A percentile compares a stretch with the other conserved stretches of the same genome.
phyloP scores from a whole-genome alignment of 2,797 vertebrate genomes.

The Danionella dracula region DNA sequence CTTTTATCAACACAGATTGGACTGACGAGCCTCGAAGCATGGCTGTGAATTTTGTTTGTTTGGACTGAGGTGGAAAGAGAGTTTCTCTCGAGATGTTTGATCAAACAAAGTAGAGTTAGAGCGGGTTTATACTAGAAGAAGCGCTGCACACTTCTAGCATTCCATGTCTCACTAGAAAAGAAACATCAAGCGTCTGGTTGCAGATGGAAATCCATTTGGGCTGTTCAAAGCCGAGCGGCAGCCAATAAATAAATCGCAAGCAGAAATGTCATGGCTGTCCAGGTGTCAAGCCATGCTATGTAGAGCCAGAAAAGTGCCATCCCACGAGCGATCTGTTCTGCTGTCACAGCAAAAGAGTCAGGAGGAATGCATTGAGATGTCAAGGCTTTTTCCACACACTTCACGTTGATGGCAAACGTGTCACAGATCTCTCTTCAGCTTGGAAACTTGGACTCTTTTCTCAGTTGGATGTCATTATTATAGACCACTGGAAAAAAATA shows the following conservation, averaged over 20 bases:
- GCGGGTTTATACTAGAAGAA: no score
- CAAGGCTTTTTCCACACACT: constrained; percentile 12
- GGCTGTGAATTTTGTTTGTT: constrained; percentile 54
- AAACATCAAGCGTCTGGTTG: background rate
- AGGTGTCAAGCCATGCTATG: constrained; percentile 9
- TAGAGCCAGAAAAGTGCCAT: constrained; percentile 27
- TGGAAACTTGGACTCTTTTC: constrained; percentile 2
- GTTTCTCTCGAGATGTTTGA: no score
- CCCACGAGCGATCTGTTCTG: constrained; percentile 13
- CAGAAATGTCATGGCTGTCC: constrained; percentile 28
- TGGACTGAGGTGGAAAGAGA: no score
- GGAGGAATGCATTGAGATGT: constrained; percentile 28
- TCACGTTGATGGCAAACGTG: constrained; percentile 1
- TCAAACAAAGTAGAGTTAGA: no score
- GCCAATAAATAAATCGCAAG: constrained; percentile 28
- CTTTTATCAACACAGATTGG: constrained; percentile 74
- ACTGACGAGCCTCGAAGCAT: constrained; percentile 68
- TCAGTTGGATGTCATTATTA: background rate
- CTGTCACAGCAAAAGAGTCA: constrained; percentile 23
- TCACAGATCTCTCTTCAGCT: no score
- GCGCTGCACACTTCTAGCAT: background rate
- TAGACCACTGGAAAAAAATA: background rate
- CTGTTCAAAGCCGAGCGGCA: background rate
- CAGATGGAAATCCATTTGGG: background rate
- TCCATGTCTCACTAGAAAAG: background rate